A percentile compares a stretch with the other conserved stretches of the same genome.
phyloP scores from a whole-genome alignment of 2,113 vertebrate species.

The Regulus satrapa region DNA sequence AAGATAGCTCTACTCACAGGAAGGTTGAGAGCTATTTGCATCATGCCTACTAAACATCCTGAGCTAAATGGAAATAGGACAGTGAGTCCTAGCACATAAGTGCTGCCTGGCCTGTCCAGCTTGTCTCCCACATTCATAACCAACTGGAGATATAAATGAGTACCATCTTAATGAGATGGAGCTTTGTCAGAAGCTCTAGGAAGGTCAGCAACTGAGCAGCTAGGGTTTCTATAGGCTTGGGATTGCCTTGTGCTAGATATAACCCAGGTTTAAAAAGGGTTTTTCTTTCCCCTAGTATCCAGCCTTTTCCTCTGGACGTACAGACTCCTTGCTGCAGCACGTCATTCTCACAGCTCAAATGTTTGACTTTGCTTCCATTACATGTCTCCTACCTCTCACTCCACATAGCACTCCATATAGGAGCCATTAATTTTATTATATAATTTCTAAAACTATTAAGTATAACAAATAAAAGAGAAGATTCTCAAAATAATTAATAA shows the following conservation, averaged over 20 bases:
- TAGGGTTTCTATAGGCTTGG: not conserved
- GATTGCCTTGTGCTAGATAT: not conserved
- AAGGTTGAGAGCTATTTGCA: not conserved
- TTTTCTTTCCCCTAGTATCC: not conserved
- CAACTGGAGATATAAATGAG: rapidly evolving
- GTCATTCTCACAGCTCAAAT: not conserved
- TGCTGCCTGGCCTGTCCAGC: not conserved
- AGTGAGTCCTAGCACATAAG: rapidly evolving
- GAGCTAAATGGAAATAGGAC: not conserved
- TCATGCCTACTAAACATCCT: not conserved
- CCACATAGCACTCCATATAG: not conserved
- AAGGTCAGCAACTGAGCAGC: not conserved
- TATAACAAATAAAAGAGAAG: not conserved
- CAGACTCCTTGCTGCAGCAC: not conserved
- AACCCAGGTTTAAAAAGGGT: not conserved
- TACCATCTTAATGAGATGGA: too few relatives aligned
- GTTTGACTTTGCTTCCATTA: not conserved
- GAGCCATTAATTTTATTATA: not conserved
- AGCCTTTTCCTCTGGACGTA: not conserved
- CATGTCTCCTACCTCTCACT: not conserved
- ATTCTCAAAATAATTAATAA: not conserved
- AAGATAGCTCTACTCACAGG: not conserved
- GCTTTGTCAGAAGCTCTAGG: not conserved
- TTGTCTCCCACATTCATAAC: not conserved
- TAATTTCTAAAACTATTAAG: not conserved